Percentiles rank a stretch among this genome's conserved stretches.
phyloP scores from a whole-genome alignment of 2,113 vertebrate genomes.

The Otolemur garnettii region DNA sequence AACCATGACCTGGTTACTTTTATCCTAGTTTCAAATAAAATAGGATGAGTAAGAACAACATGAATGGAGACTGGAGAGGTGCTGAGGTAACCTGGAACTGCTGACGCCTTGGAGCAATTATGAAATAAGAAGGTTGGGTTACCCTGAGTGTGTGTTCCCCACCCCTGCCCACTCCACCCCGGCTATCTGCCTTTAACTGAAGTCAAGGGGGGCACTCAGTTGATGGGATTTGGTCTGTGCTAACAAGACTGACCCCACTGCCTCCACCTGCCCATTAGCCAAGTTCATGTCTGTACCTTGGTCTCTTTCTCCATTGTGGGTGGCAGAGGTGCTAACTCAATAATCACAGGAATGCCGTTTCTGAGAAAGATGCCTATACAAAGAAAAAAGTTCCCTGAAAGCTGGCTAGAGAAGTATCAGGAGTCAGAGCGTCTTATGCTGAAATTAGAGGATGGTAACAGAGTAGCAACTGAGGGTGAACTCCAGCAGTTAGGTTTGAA shows the following conservation, averaged over 20 bases:
- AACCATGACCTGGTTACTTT: background rate
- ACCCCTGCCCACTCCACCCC: too few relatives aligned
- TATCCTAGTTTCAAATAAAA: slow-evolving; percentile 13
- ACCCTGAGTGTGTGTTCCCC: background rate
- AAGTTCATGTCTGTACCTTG: background rate
- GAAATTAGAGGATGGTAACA: background rate
- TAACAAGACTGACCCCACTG: background rate
- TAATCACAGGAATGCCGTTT: background rate
- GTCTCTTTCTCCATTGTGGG: background rate
- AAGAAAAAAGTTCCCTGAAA: background rate
- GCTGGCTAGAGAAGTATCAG: background rate
- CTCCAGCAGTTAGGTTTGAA: background rate
- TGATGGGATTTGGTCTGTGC: background rate
- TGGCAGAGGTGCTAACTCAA: background rate
- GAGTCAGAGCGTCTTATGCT: background rate
- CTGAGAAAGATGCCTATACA: background rate
- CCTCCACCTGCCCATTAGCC: background rate
- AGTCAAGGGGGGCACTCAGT: background rate
- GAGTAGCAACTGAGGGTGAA: background rate
- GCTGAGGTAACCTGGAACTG: background rate
- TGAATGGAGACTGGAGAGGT: background rate
- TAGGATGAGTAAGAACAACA: background rate
- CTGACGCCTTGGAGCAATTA: background rate
- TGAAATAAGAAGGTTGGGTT: background rate
- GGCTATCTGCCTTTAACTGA: background rate